Conservation (phyloP, 2,797 vertebrate genomes). For the Eospalax fontanierii region DNA sequence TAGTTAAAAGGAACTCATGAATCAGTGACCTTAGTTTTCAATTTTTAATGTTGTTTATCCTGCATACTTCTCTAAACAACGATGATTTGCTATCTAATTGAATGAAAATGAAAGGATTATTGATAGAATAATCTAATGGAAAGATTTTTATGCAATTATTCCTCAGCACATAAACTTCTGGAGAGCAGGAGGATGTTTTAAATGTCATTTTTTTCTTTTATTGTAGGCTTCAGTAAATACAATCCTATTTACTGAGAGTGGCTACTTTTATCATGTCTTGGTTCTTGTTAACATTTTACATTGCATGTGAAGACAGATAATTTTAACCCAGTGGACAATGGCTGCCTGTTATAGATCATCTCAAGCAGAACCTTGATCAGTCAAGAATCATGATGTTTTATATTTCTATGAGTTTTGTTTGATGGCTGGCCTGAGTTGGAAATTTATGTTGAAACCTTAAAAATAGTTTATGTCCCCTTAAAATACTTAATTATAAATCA, state of each 20-base stretch:
- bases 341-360: not conserved
- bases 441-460: not conserved
- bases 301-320: not conserved
- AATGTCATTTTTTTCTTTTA: conserved; percentile 19
- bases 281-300: not conserved
- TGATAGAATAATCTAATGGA: conserved; percentile 39
- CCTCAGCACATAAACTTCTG: not conserved
- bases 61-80: conserved; percentile 13
- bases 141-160: conserved; percentile 48
- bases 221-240: not conserved
- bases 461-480: not conserved
- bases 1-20: not conserved
- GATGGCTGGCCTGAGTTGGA: not conserved
- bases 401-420: not conserved
- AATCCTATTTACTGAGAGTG: conserved; percentile 21
- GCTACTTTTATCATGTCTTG: not conserved
- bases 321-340: not conserved
- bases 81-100: conserved; percentile 42
- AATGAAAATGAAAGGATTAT: conserved; percentile 53
- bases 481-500: too few species aligned
- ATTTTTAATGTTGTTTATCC: conserved; percentile 32
- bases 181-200: not conserved
- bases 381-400: conserved; percentile 4
- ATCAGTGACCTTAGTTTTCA: not conserved
- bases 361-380: not conserved